Evolutionary conservation across 1,140 invertebrate species (phyloP).

Genomic region (Heliothis virescens): DNA sequence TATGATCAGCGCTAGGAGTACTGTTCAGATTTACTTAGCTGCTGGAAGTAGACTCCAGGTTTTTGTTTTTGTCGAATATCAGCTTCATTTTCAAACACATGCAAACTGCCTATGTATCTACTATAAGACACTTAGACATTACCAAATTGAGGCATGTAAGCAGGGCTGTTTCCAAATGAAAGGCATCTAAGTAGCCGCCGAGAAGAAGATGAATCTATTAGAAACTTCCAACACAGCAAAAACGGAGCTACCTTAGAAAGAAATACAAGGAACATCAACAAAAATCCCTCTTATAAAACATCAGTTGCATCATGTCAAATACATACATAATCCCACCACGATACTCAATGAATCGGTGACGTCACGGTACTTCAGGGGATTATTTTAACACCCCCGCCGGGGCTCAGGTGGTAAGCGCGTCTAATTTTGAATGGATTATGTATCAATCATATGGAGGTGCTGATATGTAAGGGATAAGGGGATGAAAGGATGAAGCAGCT

Average conservation of each 20-base stretch:
- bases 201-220: no score
- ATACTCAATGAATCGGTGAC: slow-evolving; percentile 6
- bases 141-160: no score
- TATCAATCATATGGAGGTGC: slow-evolving; percentile 28
- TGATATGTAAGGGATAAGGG: slow-evolving; percentile 5
- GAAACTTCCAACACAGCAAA: no score
- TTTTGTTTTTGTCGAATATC: no score
- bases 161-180: no score
- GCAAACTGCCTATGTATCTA: no score
- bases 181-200: no score
- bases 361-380: slow-evolving; percentile 27
- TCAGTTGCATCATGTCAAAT: not conserved
- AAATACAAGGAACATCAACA: not conserved
- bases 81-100: no score
- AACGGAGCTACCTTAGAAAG: not conserved
- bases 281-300: not conserved
- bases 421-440: slow-evolving; percentile 47
- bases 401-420: slow-evolving; percentile 21
- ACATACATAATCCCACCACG: slow-evolving; percentile 10
- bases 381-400: slow-evolving; percentile 36
- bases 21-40: no score
- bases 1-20: no score
- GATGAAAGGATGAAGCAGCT: slow-evolving; percentile 7
- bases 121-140: no score
- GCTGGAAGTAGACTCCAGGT: no score